Evolutionary conservation across 1,140 invertebrate genomes (phyloP), one percentile per base, ranked within the genome.

Genomic region (Orussus abietinus): DNA sequence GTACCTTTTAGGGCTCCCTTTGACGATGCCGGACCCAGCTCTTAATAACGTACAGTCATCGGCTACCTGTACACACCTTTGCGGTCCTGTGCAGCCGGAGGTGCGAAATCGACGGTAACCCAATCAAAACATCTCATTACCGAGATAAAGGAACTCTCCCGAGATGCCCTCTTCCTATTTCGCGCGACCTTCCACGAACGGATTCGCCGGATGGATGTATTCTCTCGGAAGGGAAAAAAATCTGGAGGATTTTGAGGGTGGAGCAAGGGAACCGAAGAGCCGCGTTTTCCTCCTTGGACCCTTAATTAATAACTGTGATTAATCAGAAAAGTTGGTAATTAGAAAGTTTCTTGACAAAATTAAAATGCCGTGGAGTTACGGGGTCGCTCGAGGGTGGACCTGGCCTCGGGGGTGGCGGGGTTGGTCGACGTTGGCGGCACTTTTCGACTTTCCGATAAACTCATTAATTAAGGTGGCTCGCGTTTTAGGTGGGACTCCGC

Each of bases 311-410:
- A 75, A 73, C 67, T 71, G 67, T 72, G 72, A 74, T 74, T 74
- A 75, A 75, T 74, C 69, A 75, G 68, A 75, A 75, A 73, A 75
- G 72, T 74, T 75, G 53, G 66, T 75, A 75, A 75, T 75, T 75
- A 73, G 71, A 74, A 75, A 75, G 71, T 74, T 74, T 72, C 64
- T 64, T 65, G 51, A 59, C 53, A 62, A 72, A 75, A 74, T 74
- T 72, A 75, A 75, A 75, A 74, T 72, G 65, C 66, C 63, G 64
- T 49, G 50, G 56, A 66, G 63, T 64, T 59, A 69, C 58, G 58
- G 57, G 59, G 63, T 50, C 19, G 31, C 36, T 22, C 15, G 26
- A 25, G 37, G 37, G 31, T 25, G n/a, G 11, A 12, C 9, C 6
- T 38, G 3, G 15, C 14, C 12, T 25, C 13, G 13, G 9, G 7